A percentile compares a stretch with the other conserved stretches of the same genome.
Evolutionary conservation across 2,797 vertebrate genomes (phyloP).

Genomic region (Arctocebus calabarensis): DNA sequence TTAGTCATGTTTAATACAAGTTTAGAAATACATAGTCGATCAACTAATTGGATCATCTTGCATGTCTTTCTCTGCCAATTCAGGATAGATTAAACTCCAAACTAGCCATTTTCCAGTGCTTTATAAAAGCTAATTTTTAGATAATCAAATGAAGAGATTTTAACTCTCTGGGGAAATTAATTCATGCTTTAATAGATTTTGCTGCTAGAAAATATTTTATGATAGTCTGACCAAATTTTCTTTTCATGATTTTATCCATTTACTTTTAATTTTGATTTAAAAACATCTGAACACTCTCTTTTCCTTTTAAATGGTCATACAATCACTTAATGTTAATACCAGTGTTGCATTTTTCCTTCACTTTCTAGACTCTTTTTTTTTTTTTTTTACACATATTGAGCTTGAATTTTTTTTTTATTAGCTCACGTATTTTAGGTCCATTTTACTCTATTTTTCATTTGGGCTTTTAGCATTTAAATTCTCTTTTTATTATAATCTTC

Average conservation of each 20-base stretch:
- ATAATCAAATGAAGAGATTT: constrained; percentile 45
- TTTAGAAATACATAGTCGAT: background rate
- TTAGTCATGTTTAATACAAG: constrained; percentile 64
- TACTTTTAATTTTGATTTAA: constrained; percentile 46
- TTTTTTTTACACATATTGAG: background rate
- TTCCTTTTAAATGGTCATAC: constrained; percentile 14
- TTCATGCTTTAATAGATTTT: constrained; percentile 35
- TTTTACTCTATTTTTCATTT: constrained; percentile 40
- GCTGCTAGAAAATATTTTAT: constrained; percentile 48
- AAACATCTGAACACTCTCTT: background rate
- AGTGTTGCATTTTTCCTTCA: background rate
- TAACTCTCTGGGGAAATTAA: constrained; percentile 41
- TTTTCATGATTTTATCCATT: background rate
- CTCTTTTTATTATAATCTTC: constrained; percentile 43
- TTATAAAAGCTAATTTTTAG: constrained; percentile 72
- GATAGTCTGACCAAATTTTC: constrained; percentile 35
- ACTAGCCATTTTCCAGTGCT: background rate
- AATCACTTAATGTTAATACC: background rate
- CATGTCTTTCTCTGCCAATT: background rate
- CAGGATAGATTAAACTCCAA: background rate
- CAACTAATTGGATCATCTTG: constrained; percentile 52
- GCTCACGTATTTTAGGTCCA: constrained; percentile 42
- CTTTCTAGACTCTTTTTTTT: constrained; percentile 6
- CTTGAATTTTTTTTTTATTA: constrained; percentile 28
- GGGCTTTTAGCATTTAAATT: background rate